A percentile compares a stretch with the other conserved stretches of the same genome.
Evolutionary conservation across 2,797 vertebrate genomes (phyloP).

Genomic region (Channa striata): DNA sequence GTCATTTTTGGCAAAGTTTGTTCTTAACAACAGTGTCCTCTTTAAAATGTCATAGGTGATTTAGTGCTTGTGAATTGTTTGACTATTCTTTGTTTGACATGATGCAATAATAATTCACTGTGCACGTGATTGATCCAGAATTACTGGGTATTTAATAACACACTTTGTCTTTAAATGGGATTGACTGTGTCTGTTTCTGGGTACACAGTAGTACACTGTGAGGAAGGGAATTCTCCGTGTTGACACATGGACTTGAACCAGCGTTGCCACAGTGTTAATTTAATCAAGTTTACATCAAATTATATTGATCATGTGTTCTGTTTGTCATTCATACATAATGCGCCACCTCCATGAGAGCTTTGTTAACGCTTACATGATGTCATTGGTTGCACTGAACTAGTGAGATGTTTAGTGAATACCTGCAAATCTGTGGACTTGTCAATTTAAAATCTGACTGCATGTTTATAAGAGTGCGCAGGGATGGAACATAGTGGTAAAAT

Average conservation of each 20-base stretch:
- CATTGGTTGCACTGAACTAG: neutral
- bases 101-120: neutral
- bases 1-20: no score
- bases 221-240: neutral
- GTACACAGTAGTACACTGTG: neutral
- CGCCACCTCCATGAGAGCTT: no score
- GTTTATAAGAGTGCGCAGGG: neutral
- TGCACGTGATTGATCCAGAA: no score
- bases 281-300: neutral
- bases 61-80: no score
- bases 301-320: no score
- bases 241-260: no score
- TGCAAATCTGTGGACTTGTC: neutral
- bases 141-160: neutral
- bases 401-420: neutral
- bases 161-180: neutral
- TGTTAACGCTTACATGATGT: neutral
- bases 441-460: neutral
- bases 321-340: neutral
- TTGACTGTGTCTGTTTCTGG: neutral
- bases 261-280: neutral
- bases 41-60: no score
- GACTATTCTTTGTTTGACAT: neutral
- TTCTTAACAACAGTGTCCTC: no score
- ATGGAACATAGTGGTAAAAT: no score